These are phyloP conservation scores for Tapera naevia DNA, from an alignment of 2,797 vertebrate species.

Conservation along the genomic window DNA sequence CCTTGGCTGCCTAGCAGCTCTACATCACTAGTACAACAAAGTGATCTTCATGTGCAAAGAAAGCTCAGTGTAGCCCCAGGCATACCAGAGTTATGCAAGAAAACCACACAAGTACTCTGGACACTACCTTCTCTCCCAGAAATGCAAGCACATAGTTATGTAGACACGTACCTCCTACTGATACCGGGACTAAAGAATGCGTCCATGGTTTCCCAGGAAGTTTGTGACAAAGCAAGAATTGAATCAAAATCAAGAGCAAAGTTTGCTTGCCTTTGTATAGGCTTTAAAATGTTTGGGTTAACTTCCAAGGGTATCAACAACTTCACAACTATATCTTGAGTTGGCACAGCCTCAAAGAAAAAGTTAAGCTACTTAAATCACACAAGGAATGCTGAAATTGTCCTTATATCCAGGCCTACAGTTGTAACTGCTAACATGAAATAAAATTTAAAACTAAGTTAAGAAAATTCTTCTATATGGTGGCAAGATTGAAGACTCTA, in stretches of 20 bases:
- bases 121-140: not conserved
- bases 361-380: not conserved
- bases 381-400: not conserved
- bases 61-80: not conserved
- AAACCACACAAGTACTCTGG: not conserved
- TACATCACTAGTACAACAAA: not conserved
- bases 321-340: not conserved
- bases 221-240: not conserved
- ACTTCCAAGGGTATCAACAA: not conserved
- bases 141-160: not conserved
- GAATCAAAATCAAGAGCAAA: not conserved
- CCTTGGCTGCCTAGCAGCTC: not conserved
- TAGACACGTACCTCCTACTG: not conserved
- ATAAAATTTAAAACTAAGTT: not conserved
- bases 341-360: not conserved
- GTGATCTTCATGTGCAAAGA: not conserved
- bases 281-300: not conserved
- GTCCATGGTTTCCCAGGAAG: not conserved
- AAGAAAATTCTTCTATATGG: not conserved
- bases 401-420: not conserved
- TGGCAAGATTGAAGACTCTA: not conserved
- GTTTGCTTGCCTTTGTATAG: not conserved
- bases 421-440: not conserved
- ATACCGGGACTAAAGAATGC: not conserved
- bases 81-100: not conserved